phyloP scores from a whole-genome alignment of 2,797 vertebrate genomes.

The Catharus ustulatus region DNA sequence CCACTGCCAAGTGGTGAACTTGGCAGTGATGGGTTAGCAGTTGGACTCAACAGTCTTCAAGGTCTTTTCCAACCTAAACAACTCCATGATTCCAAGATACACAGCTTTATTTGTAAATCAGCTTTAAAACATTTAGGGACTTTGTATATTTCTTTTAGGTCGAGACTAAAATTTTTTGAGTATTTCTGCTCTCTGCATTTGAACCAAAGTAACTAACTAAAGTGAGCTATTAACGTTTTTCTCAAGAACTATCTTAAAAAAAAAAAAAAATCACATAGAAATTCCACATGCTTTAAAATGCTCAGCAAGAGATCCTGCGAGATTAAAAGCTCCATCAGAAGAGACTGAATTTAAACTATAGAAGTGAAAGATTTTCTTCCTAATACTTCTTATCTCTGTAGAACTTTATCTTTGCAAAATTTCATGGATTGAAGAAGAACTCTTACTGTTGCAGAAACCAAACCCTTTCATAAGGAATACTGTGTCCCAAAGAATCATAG shows the following conservation, averaged over 20 bases:
- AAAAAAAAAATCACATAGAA: neutral
- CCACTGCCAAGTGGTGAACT: neutral
- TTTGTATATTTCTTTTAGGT: neutral
- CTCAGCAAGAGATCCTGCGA: neutral
- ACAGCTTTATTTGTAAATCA: neutral
- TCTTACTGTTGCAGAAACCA: neutral
- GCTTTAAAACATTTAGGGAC: neutral
- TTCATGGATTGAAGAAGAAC: neutral
- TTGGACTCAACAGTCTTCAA: neutral
- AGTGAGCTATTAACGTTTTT: neutral
- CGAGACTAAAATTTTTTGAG: neutral
- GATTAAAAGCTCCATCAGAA: slow-evolving; percentile 25
- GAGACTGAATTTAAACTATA: neutral
- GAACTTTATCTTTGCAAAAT: neutral
- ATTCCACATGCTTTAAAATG: neutral
- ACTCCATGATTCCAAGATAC: neutral
- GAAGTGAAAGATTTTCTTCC: slow-evolving; percentile 34
- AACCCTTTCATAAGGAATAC: neutral
- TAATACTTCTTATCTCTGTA: neutral
- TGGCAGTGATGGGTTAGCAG: neutral
- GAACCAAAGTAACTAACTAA: neutral
- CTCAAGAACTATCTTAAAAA: neutral
- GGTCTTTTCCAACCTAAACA: neutral
- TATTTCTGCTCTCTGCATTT: neutral
- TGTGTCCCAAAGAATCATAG: neutral